Percentiles rank a stretch among this genome's conserved stretches.
phyloP scores from a whole-genome alignment of 2,113 vertebrate species.

The Melanerpes aurifrons region DNA sequence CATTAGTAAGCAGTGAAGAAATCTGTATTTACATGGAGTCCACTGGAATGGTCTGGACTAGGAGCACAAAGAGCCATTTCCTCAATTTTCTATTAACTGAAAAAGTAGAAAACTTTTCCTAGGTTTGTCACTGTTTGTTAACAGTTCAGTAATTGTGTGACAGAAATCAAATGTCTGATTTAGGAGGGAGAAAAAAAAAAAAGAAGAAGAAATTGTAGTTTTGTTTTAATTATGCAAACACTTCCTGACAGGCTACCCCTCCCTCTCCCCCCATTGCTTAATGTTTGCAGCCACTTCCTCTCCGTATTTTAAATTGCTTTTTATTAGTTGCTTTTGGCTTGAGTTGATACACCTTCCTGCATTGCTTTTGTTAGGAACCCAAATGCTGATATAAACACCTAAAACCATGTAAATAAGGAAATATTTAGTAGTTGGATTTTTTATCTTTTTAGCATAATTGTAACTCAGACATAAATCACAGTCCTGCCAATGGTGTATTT shows the following conservation, averaged over 20 bases:
- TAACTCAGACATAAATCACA: constrained; percentile 9
- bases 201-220: not conserved
- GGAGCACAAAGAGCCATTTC: not conserved
- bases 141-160: not conserved
- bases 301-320: not conserved
- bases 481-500: not conserved
- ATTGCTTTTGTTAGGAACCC: constrained; percentile 17
- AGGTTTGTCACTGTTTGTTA: not conserved
- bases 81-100: constrained; percentile 13
- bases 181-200: not conserved
- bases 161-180: not conserved
- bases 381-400: not conserved
- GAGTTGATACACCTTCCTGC: not conserved
- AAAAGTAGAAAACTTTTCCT: constrained; percentile 9
- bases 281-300: not conserved
- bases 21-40: constrained; percentile 24
- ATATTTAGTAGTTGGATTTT: not conserved
- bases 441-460: not conserved
- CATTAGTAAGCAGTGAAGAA: constrained; percentile 56
- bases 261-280: not conserved
- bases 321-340: not conserved
- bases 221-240: constrained; percentile 3
- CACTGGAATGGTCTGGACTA: not conserved
- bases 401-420: constrained; percentile 29
- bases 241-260: not conserved